A percentile compares a stretch with the other conserved stretches of the same genome.
Evolutionary conservation across 2,797 vertebrate species (phyloP).

Genomic region (Sphaeramia orbicularis): DNA sequence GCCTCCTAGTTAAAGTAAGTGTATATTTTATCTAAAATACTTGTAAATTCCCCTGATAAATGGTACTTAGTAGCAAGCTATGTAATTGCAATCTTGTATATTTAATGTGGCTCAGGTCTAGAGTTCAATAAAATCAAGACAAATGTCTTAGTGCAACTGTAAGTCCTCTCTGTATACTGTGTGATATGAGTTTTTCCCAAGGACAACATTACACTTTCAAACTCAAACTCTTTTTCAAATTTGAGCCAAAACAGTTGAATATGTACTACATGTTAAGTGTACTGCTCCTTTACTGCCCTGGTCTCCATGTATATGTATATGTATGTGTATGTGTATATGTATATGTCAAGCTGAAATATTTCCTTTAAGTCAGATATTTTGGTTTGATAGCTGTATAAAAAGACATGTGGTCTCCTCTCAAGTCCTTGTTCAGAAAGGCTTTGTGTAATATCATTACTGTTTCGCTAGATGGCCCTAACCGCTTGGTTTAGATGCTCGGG

Average conservation of each 20-base stretch:
- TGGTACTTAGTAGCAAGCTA: too few relatives aligned
- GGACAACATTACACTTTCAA: too few relatives aligned
- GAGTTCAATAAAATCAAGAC: too few relatives aligned
- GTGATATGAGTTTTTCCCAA: too few relatives aligned
- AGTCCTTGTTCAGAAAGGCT: constrained; percentile 42
- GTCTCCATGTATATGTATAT: constrained; percentile 6
- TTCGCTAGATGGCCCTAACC: constrained; percentile 81
- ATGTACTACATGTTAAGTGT: neutral
- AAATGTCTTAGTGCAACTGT: too few relatives aligned
- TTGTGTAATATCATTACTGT: constrained; percentile 72
- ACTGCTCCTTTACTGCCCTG: neutral
- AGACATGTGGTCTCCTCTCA: constrained; percentile 38
- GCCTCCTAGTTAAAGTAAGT: too few relatives aligned
- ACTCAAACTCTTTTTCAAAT: neutral
- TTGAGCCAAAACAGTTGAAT: neutral
- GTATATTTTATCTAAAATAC: too few relatives aligned
- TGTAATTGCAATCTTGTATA: too few relatives aligned
- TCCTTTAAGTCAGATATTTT: constrained; percentile 42
- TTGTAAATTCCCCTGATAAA: too few relatives aligned
- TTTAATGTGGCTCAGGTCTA: too few relatives aligned
- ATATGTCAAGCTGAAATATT: constrained; percentile 5
- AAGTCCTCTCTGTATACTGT: too few relatives aligned
- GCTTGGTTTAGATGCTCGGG: constrained; percentile 23
- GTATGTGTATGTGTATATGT: constrained; percentile 2
- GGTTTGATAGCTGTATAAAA: constrained; percentile 27